Evolutionary conservation across 2,797 vertebrate genomes (phyloP).

Genomic region (Molossus alvarezi): DNA sequence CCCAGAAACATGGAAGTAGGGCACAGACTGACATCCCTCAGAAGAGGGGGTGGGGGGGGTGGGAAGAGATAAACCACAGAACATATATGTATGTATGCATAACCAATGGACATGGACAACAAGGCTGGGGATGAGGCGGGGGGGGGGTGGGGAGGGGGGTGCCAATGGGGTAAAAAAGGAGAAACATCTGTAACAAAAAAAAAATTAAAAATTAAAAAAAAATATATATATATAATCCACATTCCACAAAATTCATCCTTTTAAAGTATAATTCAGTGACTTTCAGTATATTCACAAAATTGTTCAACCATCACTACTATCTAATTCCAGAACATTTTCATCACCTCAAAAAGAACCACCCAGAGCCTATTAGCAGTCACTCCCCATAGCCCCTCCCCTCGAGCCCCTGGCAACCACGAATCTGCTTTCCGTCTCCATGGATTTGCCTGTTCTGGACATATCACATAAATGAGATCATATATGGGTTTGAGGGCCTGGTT

Average conservation of each 20-base stretch:
- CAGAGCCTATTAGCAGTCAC: background rate
- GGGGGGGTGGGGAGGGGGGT: too few relatives aligned
- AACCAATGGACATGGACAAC: too few relatives aligned
- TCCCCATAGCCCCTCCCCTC: background rate
- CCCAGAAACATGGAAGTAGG: too few relatives aligned
- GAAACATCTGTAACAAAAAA: too few relatives aligned
- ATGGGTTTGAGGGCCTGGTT: background rate
- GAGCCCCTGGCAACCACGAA: background rate
- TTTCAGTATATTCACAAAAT: background rate
- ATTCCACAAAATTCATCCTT: background rate
- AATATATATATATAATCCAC: background rate
- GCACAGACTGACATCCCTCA: too few relatives aligned
- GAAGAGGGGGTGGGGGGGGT: too few relatives aligned
- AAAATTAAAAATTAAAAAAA: too few relatives aligned
- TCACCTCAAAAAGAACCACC: background rate
- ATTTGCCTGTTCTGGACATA: background rate
- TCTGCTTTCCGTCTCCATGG: background rate
- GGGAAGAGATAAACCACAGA: too few relatives aligned
- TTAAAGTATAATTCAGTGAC: background rate
- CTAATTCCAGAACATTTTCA: conserved; percentile 31
- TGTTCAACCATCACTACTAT: background rate
- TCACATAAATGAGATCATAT: background rate
- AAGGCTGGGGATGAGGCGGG: too few relatives aligned
- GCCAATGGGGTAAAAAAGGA: too few relatives aligned
- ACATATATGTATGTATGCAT: too few relatives aligned